These are phyloP conservation scores for Phaethon lepturus DNA, from an alignment of 2,113 vertebrate genomes.

Conservation along the genomic window DNA sequence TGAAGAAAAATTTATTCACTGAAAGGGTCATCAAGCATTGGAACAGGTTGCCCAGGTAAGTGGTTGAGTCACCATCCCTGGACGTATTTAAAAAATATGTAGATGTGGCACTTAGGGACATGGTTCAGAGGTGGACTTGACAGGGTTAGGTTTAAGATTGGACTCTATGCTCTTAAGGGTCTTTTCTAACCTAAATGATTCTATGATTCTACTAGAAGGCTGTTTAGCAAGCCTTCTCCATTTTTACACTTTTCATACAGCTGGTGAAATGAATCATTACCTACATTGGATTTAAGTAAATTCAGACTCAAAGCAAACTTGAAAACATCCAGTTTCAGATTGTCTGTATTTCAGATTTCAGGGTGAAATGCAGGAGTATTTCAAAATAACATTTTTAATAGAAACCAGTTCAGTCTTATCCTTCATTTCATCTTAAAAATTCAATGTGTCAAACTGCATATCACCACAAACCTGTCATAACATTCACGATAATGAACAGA, in stretches of 20 bases:
- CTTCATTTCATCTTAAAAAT: not conserved
- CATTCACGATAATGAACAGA: not conserved
- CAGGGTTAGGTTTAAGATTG: no score
- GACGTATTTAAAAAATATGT: no score
- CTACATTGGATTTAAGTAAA: not conserved
- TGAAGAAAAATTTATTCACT: no score
- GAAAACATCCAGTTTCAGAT: not conserved
- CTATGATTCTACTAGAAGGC: not conserved
- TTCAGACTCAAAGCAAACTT: not conserved
- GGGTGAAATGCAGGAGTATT: not conserved
- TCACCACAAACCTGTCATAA: not conserved
- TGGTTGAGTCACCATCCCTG: no score
- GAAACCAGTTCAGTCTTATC: not conserved
- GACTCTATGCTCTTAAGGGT: no score
- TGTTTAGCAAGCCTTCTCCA: not conserved
- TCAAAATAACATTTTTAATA: not conserved
- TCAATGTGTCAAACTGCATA: not conserved
- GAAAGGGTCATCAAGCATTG: no score
- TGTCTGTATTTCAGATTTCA: not conserved
- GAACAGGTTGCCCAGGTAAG: no score
- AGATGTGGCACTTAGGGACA: no score
- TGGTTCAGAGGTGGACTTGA: no score
- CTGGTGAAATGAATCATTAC: not conserved
- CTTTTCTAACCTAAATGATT: no score
- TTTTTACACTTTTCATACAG: not conserved